Percentiles rank a stretch among this genome's conserved stretches.
Conservation (phyloP, 2,888 invertebrate genomes). For the Prosapia bicincta region DNA sequence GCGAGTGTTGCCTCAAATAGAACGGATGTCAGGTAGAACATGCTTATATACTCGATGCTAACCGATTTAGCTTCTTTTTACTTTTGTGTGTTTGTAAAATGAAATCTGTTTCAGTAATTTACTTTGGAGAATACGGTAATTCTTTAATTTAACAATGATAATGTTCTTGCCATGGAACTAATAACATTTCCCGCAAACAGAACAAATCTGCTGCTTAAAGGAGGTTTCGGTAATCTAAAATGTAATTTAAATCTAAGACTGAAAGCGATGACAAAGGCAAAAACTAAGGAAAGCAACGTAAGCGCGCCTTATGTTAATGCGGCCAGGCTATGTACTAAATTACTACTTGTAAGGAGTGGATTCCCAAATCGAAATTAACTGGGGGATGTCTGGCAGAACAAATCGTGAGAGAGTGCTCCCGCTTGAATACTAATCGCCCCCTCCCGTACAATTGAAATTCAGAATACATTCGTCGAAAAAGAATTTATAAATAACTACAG, state of each 20-base stretch:
- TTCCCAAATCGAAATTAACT: conserved; percentile 2
- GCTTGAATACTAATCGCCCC: neutral
- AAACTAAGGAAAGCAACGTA: neutral
- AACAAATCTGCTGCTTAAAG: too few species aligned
- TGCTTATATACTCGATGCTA: too few species aligned
- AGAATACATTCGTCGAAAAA: conserved; percentile 2
- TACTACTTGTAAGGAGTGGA: neutral
- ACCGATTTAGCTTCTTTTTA: too few species aligned
- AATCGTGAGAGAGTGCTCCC: neutral
- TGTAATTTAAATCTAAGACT: neutral
- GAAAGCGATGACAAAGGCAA: neutral
- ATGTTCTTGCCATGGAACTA: too few species aligned
- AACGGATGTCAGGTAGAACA: too few species aligned
- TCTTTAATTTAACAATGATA: too few species aligned
- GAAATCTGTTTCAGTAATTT: too few species aligned
- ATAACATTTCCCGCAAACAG: too few species aligned
- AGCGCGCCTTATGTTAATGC: too few species aligned
- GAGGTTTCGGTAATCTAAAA: neutral
- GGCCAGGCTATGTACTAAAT: neutral
- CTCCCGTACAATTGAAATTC: neutral
- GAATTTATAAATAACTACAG: neutral
- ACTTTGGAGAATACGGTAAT: too few species aligned
- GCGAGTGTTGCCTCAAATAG: too few species aligned
- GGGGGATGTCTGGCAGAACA: neutral
- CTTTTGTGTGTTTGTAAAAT: too few species aligned